Evolutionary conservation across 2,888 invertebrate genomes (phyloP).

Genomic region (Caenorhabditis sp.): DNA sequence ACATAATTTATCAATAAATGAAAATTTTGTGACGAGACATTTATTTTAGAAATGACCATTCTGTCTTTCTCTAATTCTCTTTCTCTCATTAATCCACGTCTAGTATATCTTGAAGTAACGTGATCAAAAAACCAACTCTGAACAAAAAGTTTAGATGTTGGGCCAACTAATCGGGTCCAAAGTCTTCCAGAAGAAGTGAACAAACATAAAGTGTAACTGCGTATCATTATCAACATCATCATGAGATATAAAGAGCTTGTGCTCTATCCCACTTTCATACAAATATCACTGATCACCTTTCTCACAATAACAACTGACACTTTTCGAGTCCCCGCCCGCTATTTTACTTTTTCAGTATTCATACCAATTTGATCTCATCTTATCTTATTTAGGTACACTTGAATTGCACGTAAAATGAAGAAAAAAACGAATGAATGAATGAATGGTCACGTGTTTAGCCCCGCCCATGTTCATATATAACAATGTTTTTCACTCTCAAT

Average conservation of each 20-base stretch:
- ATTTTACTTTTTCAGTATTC: neutral
- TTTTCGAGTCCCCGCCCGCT: neutral
- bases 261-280: constrained; percentile 11
- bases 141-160: too few species aligned
- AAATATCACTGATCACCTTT: constrained; percentile 36
- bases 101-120: too few species aligned
- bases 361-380: neutral
- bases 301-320: constrained; percentile 15
- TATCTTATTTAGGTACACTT: neutral
- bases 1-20: too few species aligned
- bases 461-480: neutral
- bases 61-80: too few species aligned
- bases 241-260: neutral
- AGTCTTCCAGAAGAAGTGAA: neutral
- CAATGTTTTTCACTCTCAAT: neutral
- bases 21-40: too few species aligned
- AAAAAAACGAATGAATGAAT: neutral
- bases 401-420: neutral
- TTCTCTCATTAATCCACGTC: too few species aligned
- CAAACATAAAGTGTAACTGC: neutral
- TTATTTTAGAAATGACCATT: too few species aligned
- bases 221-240: neutral
- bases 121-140: too few species aligned
- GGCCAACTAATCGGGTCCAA: neutral
- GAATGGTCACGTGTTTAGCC: neutral